Base-by-base conservation (phyloP, 53 echinoderm and acorn worm genomes). In the Henricia sp. region DNA sequence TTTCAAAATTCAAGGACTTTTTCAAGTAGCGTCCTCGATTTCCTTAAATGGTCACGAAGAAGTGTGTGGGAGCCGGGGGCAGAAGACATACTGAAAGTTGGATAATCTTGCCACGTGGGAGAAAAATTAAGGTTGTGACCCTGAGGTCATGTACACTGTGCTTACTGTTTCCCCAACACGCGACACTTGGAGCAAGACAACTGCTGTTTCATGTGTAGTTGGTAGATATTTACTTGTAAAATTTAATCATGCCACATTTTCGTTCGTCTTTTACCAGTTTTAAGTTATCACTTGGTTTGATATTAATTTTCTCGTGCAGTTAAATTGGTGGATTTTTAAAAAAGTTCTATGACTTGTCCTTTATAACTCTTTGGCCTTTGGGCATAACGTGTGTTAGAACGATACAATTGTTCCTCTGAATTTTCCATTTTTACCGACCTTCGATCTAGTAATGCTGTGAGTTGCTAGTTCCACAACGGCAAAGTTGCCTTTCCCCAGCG, bases 401-500 rank as follows among this genome's bases (percentile, higher is more conserved):
- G n/a, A n/a, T n/a, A n/a, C n/a, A n/a, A n/a, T 37, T n/a, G n/a
- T n/a, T n/a, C 29, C 35, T 20, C 27, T 48, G 30, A 24, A 6
- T 16, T 72, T 27, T 4, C 35, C 1, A 1, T 26, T 6, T n/a
- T 17, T 48, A 91, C 96, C 70, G 44, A 96, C 96, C 96, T 96
- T 96, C 3, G 88, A 84, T 52, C 89, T 93, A 39, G 92, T 90
- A 25, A 96, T 87, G 14, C 82, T 88, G 84, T 96, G 94, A 19
- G 93, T 94, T 21, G 91, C 96, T 12, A 96, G 88, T 71, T 96
- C 94, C 36, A 96, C 96, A 43, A 93, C 91, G 11, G 96, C 96
- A 90, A 96, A 96, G 89, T 94, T 94, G 10, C 96, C 96, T 87
- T 96, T 96, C 21, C 96, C 96, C 14, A 96, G 92, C n/a, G 92